Evolutionary conservation across 2,888 invertebrate species (phyloP).

Genomic region (Drosophila quinaria): DNA sequence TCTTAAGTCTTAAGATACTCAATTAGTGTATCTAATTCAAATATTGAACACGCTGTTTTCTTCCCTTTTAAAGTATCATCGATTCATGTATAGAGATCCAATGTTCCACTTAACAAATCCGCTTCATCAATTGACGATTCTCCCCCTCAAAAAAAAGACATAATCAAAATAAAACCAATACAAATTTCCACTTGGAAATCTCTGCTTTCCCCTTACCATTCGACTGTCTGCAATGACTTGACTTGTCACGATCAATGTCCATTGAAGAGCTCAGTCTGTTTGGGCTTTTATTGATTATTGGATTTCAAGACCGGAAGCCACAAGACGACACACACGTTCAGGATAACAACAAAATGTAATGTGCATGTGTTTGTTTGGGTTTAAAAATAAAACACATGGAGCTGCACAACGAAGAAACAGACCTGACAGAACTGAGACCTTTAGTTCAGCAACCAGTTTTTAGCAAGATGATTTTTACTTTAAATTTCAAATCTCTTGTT

Average conservation of each 20-base stretch:
- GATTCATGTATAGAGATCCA: background rate
- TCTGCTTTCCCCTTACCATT: slow-evolving; percentile 2
- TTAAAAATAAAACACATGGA: slow-evolving; percentile 40
- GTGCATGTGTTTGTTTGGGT: slow-evolving; percentile 9
- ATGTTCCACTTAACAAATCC: background rate
- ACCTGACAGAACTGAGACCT: slow-evolving; percentile 4
- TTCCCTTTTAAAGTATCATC: background rate
- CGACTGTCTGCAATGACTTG: slow-evolving; percentile 40
- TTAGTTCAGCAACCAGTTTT: slow-evolving; percentile 55
- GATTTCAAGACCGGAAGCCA: slow-evolving; percentile 74
- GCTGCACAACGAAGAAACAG: slow-evolving; percentile 50
- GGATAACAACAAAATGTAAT: slow-evolving; percentile 48
- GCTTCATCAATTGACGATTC: background rate
- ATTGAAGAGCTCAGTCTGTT: slow-evolving; percentile 52
- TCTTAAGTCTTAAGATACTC: slow-evolving; percentile 2
- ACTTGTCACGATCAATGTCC: slow-evolving; percentile 65
- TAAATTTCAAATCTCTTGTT: slow-evolving; percentile 55
- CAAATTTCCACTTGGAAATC: slow-evolving; percentile 30
- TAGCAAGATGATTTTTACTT: slow-evolving; percentile 40
- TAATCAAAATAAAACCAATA: slow-evolving; percentile 7
- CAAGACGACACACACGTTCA: slow-evolving; percentile 60
- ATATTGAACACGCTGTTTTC: background rate
- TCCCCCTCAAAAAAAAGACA: background rate
- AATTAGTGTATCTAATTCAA: slow-evolving; percentile 5
- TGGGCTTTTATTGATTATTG: slow-evolving; percentile 65